phyloP scores from a whole-genome alignment of 1,140 invertebrate genomes.

The Thrips palmi region DNA sequence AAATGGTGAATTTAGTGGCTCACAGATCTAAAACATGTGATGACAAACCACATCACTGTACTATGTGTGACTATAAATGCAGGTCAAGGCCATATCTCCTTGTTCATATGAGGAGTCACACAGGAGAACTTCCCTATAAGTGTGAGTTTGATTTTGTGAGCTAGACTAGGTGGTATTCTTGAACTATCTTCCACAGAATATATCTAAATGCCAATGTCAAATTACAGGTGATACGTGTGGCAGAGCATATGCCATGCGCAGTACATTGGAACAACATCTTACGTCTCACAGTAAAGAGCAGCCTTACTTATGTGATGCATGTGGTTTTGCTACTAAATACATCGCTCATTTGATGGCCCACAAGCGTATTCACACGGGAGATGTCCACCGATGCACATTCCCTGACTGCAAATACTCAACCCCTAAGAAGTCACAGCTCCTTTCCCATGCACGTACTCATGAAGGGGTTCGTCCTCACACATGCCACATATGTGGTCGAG shows the following conservation, averaged over 20 bases:
- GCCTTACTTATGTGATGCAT: conserved; percentile 39
- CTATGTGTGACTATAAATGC: no score
- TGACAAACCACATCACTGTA: no score
- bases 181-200: conserved; percentile 32
- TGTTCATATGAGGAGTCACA: no score
- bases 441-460: conserved; percentile 41
- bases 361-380: conserved; percentile 40
- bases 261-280: conserved; percentile 37
- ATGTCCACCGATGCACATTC: conserved; percentile 31
- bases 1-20: no score
- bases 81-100: no score
- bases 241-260: no score
- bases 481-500: conserved; percentile 38
- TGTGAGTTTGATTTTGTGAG: conserved; percentile 23
- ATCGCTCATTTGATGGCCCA: conserved; percentile 45
- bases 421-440: conserved; percentile 43
- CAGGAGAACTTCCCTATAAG: no score
- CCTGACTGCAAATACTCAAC: conserved; percentile 42
- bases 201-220: no score
- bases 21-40: no score
- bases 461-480: conserved; percentile 38
- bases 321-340: conserved; percentile 46
- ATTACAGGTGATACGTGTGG: no score
- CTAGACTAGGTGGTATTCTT: conserved; percentile 27
- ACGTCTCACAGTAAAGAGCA: conserved; percentile 32